phyloP scores from a whole-genome alignment of 2,888 invertebrate species.

The Ctena decussata region DNA sequence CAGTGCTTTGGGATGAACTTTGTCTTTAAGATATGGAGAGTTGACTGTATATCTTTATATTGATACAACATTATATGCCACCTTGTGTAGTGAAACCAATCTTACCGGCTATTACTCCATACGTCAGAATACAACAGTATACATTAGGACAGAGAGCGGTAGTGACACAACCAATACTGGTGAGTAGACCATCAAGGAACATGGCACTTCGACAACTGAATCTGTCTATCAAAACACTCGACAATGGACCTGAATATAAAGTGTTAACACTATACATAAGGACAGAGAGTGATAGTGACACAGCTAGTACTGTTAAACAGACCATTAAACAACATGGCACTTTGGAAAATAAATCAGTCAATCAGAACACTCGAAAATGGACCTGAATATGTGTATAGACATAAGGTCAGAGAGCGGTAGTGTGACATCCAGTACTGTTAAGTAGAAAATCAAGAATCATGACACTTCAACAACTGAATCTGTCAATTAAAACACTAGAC shows the following conservation, averaged over 20 bases:
- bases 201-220: constrained; percentile 69
- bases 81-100: no score
- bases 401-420: constrained; percentile 66
- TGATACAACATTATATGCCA: no score
- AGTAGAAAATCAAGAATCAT: constrained; percentile 70
- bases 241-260: constrained; percentile 76
- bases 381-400: no score
- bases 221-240: constrained; percentile 67
- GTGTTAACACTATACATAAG: constrained; percentile 59
- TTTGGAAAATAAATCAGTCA: no score
- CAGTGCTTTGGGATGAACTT: no score
- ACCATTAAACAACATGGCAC: no score
- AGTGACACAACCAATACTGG: constrained; percentile 63
- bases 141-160: constrained; percentile 70
- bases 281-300: constrained; percentile 66
- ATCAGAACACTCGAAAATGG: no score
- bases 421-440: constrained; percentile 62
- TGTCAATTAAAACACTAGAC: constrained; percentile 68
- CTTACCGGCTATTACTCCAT: constrained; percentile 71
- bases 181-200: constrained; percentile 67
- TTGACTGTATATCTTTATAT: no score
- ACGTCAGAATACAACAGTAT: constrained; percentile 64
- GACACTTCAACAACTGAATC: constrained; percentile 65
- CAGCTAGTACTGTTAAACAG: no score
- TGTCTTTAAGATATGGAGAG: no score